Evolutionary conservation across 2,888 invertebrate genomes (phyloP).

Genomic region (Oscheius sp.): DNA sequence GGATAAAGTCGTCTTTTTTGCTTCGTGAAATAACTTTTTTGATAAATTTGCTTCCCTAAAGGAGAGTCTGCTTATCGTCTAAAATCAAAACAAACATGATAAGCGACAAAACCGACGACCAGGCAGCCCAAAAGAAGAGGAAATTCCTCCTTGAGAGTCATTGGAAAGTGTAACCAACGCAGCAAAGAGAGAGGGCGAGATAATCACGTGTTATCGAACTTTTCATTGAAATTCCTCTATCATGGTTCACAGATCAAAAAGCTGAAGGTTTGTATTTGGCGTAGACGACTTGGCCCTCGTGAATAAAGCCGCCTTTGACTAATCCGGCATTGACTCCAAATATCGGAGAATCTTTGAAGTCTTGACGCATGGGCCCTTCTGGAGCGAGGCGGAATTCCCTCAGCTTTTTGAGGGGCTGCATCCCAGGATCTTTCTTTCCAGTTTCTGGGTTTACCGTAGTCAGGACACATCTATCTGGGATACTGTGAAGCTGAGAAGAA

Average conservation of each 20-base stretch:
- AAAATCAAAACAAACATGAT: constrained; percentile 34
- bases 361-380: constrained; percentile 46
- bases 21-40: too few species aligned
- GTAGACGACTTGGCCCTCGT: constrained; percentile 54
- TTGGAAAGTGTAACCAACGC: neutral
- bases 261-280: constrained; percentile 43
- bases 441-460: constrained; percentile 50
- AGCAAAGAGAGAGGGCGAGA: neutral
- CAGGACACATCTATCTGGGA: constrained; percentile 42
- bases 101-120: constrained; percentile 38
- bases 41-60: neutral
- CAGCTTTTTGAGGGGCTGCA: constrained; percentile 54
- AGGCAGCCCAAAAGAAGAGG: constrained; percentile 36
- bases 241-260: neutral
- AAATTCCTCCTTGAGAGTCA: constrained; percentile 23
- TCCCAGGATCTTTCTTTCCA: constrained; percentile 43
- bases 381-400: constrained; percentile 54
- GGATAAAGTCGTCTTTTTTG: constrained; percentile 17
- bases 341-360: constrained; percentile 48
- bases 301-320: constrained; percentile 45
- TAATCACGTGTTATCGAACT: neutral
- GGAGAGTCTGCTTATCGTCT: neutral
- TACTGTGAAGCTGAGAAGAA: neutral
- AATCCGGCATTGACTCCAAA: constrained; percentile 57
- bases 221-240: neutral